A percentile compares a stretch with the other conserved stretches of the same genome.
These are phyloP conservation scores for Halocaridina rubra DNA, from an alignment of 2,888 invertebrate species.

Conservation along the genomic window DNA sequence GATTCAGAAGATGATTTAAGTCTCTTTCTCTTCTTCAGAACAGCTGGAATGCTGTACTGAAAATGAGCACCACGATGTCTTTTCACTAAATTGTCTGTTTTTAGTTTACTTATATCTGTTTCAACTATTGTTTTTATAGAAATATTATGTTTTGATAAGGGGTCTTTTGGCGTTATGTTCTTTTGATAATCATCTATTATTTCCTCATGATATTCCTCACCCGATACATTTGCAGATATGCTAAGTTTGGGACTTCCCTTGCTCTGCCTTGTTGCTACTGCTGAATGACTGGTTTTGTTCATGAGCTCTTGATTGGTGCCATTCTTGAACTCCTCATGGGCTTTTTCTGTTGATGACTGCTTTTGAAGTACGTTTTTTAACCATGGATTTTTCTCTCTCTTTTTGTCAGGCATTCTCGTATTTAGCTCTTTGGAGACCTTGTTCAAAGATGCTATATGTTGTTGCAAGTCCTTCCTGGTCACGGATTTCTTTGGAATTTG, in stretches of 20 bases:
- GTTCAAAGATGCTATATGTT: conserved; percentile 38
- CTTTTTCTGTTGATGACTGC: neutral
- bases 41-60: too few relatives aligned
- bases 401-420: neutral
- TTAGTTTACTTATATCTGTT: conserved; percentile 11
- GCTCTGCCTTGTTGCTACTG: neutral
- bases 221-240: neutral
- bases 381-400: too few relatives aligned
- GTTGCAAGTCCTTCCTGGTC: neutral
- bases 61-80: conserved; percentile 20
- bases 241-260: neutral
- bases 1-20: too few relatives aligned
- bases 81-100: conserved; percentile 28
- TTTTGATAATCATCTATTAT: neutral
- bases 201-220: neutral
- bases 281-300: neutral
- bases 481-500: neutral
- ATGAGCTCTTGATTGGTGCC: neutral
- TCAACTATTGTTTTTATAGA: neutral
- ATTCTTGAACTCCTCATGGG: neutral
- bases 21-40: too few relatives aligned
- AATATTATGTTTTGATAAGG: neutral
- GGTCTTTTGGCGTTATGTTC: neutral
- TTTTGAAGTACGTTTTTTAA: too few relatives aligned
- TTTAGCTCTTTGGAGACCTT: conserved; percentile 17